Base-by-base conservation (phyloP, 2,797 vertebrate genomes). In the Neosilurus hyrtlii region DNA sequence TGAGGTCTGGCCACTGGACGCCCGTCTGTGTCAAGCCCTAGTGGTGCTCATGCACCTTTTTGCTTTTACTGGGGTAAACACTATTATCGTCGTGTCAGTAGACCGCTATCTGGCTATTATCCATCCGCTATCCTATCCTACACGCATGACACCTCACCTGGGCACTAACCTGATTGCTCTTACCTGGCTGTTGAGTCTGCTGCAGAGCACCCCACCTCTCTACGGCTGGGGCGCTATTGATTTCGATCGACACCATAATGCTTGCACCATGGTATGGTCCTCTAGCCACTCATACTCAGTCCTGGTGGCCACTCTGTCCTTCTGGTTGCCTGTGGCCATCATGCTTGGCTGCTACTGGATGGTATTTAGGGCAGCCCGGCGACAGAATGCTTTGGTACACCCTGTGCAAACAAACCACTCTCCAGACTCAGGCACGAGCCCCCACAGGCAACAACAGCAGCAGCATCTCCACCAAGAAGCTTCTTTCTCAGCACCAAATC, bases 21-120 rank as follows among this genome's bases (percentile, higher is more conserved):
- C 89, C 4, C 92, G 95, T 3, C 92, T 97, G 82, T 97, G 96
- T 89, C 95, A 95, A 22, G 95, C 94, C 12, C 90, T 96, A 79
- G 95, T 97, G 86, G 95, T 95, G 88, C 95, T 96, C 82, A 96
- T 96, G 93, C 96, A 97, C 89, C 93, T 97, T n/a, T 97, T 97
- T 14, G 96, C 96, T 0, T 97, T 97, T 4, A 92, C 96, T 0
- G 95, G 95, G 0, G 96, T 96, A 82, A 96, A 97, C 90, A 97
- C 96, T 83, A 97, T 97, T 37, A 94, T 96, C 0, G 95, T 97
- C 5, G 96, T 97, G 63, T 97, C 96, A 0, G 92, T 97, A 80
- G 96, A 97, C 85, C 95, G 95, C 83, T 97, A 97, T 90, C 87
- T 97, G 90, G 95, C 95, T 87, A 97, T 97, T 86, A 96, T 97